These are phyloP conservation scores for Daktulosphaira vitifoliae DNA, from an alignment of 1,140 invertebrate genomes.

Conservation along the genomic window DNA sequence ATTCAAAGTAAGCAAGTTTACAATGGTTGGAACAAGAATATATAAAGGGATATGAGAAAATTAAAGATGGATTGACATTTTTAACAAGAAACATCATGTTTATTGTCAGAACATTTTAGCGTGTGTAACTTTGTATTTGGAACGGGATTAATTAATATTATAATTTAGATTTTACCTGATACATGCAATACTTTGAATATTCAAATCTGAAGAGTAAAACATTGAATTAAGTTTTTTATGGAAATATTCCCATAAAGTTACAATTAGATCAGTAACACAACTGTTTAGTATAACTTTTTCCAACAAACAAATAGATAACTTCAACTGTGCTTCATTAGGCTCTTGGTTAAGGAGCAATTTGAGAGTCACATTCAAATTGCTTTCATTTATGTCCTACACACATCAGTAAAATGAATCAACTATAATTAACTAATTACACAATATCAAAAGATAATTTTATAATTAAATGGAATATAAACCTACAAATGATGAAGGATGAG, in stretches of 20 bases:
- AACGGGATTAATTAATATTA: background rate
- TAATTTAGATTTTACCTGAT: background rate
- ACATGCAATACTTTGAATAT: slow-evolving; percentile 26
- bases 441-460: no score
- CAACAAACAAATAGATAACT: slow-evolving; percentile 15
- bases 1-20: no score
- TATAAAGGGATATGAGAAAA: no score
- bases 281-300: slow-evolving; percentile 10
- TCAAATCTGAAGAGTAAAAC: slow-evolving; percentile 19
- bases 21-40: no score
- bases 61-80: no score
- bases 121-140: no score
- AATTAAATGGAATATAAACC: background rate
- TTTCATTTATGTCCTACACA: slow-evolving; percentile 18
- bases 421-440: background rate
- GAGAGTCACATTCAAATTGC: background rate
- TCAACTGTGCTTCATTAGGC: slow-evolving; percentile 19
- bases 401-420: background rate
- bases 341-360: slow-evolving; percentile 14
- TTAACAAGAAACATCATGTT: no score
- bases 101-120: no score
- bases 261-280: slow-evolving; percentile 1
- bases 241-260: slow-evolving; percentile 22
- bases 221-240: slow-evolving; percentile 23
- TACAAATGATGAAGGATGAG: background rate